Base-by-base conservation (phyloP, 1,140 invertebrate species). In the Oppia nitens region DNA sequence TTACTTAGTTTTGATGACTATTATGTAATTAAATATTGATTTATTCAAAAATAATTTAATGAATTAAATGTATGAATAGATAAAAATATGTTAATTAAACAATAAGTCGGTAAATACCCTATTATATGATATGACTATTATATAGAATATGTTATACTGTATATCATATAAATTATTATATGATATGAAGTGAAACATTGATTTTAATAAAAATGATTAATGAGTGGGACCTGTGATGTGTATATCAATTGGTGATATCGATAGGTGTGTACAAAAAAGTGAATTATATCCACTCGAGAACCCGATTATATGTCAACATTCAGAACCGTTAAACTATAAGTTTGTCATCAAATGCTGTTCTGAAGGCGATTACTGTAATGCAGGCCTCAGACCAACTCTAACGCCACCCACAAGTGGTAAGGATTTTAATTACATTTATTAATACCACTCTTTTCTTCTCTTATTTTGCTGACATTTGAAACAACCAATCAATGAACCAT, bases 271-370 rank as follows among this genome's bases (percentile, higher is more conserved):
- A 66, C 68, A 79, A 67, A 76, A 75, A 75, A 71, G 72, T 63
- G 70, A 79, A 63, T 80, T 80, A 75, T 81, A 84, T 68, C 83
- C 83, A 65, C 81, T 81, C 64, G 83, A 83, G 72, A 73, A 76
- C 62, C 79, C 82, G 47, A 70, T 76, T 62, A 73, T 71, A 73
- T 85, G 83, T 73, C 77, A 78, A 71, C 72, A 74, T 66, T 72
- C 77, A n/a, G 64, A 71, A 60, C 67, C 69, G 63, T 69, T 72
- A 65, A 57, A 61, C 29, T 69, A 75, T 60, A 69, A 73, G 69
- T 69, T 69, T 69, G 68, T 68, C 63, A 75, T 75, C 55, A 73
- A 77, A 65, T 83, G 81, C 75, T 83, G 82, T 75, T 76, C 77
- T 69, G 70, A 78, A 68, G 71, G 70, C 68, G 79, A 84, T 70